A percentile compares a stretch with the other conserved stretches of the same genome.
These are phyloP conservation scores for Idaea dimidiata DNA, from an alignment of 2,888 invertebrate species.

Conservation along the genomic window DNA sequence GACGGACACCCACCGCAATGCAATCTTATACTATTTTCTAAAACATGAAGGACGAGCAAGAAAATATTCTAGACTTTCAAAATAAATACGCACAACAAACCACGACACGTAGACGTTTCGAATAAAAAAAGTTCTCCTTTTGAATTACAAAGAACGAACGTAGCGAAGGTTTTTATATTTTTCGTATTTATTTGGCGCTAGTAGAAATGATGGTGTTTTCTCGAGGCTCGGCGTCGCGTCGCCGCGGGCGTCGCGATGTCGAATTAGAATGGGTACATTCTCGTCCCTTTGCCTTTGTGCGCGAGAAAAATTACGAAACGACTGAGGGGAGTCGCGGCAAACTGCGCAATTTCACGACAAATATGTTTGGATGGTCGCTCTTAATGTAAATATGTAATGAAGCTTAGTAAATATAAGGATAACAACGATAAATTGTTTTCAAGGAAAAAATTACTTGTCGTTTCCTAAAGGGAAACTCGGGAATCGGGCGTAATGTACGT, in stretches of 20 bases:
- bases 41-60: not conserved
- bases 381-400: slow-evolving; percentile 6
- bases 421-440: slow-evolving; percentile 9
- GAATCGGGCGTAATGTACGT: not conserved
- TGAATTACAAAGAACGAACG: slow-evolving; percentile 14
- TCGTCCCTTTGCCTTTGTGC: slow-evolving; percentile 19
- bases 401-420: slow-evolving; percentile 20
- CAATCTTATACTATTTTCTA: not conserved
- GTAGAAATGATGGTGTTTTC: slow-evolving; percentile 22
- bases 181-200: slow-evolving; percentile 18
- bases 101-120: not conserved
- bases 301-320: slow-evolving; percentile 13
- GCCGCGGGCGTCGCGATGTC: slow-evolving; percentile 26
- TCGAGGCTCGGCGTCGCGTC: slow-evolving; percentile 25
- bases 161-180: slow-evolving; percentile 15
- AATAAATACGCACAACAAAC: not conserved
- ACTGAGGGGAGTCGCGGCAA: slow-evolving; percentile 13
- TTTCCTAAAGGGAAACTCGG: not conserved
- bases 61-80: not conserved
- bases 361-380: slow-evolving; percentile 10
- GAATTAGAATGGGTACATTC: slow-evolving; percentile 19
- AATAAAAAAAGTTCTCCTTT: slow-evolving; percentile 2
- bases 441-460: not conserved
- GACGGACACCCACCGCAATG: not conserved
- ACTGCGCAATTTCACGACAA: slow-evolving; percentile 10